phyloP scores from a whole-genome alignment of 2,888 invertebrate genomes.

The Tipula unca region DNA sequence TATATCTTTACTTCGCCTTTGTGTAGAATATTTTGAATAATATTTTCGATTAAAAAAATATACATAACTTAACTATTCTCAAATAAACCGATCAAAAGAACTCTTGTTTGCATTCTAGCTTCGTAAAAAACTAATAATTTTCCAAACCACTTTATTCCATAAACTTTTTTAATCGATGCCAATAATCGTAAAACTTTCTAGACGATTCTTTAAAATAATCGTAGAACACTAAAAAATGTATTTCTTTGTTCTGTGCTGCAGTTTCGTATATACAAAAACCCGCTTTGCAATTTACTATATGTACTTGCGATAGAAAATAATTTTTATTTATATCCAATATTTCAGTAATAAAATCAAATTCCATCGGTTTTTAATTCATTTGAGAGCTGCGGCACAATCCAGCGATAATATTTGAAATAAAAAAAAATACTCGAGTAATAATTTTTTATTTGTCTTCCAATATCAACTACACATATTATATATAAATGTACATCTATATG shows the following conservation, averaged over 20 bases:
- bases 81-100: too few relatives aligned
- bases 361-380: neutral
- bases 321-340: neutral
- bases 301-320: neutral
- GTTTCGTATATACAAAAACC: neutral
- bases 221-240: neutral
- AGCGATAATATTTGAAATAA: neutral
- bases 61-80: too few relatives aligned
- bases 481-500: neutral
- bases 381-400: neutral
- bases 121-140: neutral
- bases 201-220: neutral
- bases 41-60: too few relatives aligned
- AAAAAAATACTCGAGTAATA: neutral
- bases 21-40: too few relatives aligned
- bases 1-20: too few relatives aligned
- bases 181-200: constrained; percentile 8
- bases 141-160: neutral
- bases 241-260: neutral
- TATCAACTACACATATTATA: too few relatives aligned
- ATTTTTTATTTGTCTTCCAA: neutral
- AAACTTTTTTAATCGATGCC: neutral
- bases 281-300: neutral
- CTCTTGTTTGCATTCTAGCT: neutral
- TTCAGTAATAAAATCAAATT: neutral